Evolutionary conservation across 2,888 invertebrate species (phyloP).

Genomic region (Aphodius granarius): DNA sequence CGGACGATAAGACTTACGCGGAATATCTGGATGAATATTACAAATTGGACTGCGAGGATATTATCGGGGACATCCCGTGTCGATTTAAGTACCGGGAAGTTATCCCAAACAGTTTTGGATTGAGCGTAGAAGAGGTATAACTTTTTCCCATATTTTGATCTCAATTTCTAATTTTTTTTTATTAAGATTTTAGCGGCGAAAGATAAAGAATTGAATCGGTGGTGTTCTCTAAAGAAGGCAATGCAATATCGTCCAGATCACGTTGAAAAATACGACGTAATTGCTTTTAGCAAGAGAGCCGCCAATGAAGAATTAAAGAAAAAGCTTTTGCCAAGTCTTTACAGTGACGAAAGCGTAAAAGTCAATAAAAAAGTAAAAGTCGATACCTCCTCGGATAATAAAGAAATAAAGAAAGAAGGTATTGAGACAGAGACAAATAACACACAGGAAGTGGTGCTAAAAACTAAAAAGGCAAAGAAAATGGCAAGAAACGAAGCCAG

Average conservation of each 20-base stretch:
- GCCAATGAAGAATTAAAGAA: constrained; percentile 73
- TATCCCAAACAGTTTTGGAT: constrained; percentile 87
- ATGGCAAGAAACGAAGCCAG: constrained; percentile 18
- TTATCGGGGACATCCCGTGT: constrained; percentile 89
- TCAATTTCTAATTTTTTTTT: constrained; percentile 33
- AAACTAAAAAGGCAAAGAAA: constrained; percentile 19
- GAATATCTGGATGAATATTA: constrained; percentile 96
- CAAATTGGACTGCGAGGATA: constrained; percentile 92
- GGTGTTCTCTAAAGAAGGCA: constrained; percentile 91
- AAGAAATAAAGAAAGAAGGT: constrained; percentile 25
- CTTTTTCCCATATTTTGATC: constrained; percentile 10
- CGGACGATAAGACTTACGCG: constrained; percentile 74
- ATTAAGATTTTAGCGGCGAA: constrained; percentile 86
- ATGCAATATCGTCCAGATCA: constrained; percentile 75
- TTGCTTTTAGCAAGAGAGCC: constrained; percentile 73
- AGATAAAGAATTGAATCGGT: constrained; percentile 91
- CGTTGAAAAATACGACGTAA: constrained; percentile 79
- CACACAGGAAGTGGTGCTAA: neutral
- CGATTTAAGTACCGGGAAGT: constrained; percentile 92
- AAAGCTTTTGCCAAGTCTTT: constrained; percentile 79
- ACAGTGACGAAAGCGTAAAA: constrained; percentile 46
- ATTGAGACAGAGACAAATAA: constrained; percentile 10
- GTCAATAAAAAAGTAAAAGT: constrained; percentile 19
- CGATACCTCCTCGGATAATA: neutral
- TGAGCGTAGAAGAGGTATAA: constrained; percentile 84